A percentile compares a stretch with the other conserved stretches of the same genome.
Conservation (phyloP, 2,797 vertebrate genomes). For the Sylvilagus floridanus region DNA sequence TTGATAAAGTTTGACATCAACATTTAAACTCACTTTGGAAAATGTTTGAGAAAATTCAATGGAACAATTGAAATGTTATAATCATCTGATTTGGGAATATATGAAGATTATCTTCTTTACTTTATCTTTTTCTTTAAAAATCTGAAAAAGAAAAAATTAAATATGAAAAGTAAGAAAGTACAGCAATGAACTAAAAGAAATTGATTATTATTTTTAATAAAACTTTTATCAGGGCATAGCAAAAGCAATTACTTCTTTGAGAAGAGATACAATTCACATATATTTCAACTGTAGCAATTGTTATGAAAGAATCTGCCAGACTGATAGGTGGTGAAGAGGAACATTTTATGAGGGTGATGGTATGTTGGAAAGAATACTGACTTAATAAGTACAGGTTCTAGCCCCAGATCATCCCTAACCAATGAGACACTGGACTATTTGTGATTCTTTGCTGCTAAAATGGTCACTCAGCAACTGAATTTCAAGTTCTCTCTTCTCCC, state of each 20-base stretch:
- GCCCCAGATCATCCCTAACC: neutral
- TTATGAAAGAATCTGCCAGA: neutral
- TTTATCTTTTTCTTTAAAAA: neutral
- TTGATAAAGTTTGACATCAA: neutral
- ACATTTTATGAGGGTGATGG: neutral
- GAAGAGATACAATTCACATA: neutral
- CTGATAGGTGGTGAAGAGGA: neutral
- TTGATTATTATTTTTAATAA: slow-evolving; percentile 20
- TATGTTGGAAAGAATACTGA: neutral
- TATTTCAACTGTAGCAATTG: neutral
- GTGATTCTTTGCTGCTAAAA: neutral
- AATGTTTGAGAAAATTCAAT: neutral
- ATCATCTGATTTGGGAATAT: neutral
- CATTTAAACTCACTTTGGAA: neutral
- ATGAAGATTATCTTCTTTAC: neutral
- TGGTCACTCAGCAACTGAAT: neutral
- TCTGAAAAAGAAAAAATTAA: neutral
- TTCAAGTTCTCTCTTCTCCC: neutral
- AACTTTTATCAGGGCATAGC: neutral
- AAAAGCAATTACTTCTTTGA: slow-evolving; percentile 11
- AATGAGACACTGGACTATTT: neutral
- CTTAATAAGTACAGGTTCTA: neutral
- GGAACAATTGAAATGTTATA: slow-evolving; percentile 21
- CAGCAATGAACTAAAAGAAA: slow-evolving; percentile 23
- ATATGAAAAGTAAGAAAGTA: neutral